These are phyloP conservation scores for Lagopus leucura DNA, from an alignment of 2,113 vertebrate species.

Conservation along the genomic window DNA sequence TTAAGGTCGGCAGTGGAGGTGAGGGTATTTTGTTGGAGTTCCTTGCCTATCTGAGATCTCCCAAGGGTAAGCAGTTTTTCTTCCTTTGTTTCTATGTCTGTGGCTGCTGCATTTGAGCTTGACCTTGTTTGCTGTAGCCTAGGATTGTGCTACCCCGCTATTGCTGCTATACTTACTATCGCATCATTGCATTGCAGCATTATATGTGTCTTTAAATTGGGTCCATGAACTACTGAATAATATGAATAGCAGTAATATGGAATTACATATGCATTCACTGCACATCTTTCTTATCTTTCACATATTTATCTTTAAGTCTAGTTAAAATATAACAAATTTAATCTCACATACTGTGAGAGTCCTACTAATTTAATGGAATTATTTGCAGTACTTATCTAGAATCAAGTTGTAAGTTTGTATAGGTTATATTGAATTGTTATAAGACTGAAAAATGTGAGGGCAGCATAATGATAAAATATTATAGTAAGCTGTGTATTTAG, in stretches of 20 bases:
- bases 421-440: not conserved
- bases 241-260: not conserved
- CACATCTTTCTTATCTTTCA: not conserved
- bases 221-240: not conserved
- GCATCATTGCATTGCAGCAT: not conserved
- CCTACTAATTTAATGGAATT: not conserved
- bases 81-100: too few species aligned
- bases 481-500: accelerated
- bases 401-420: not conserved
- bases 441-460: not conserved
- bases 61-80: too few species aligned
- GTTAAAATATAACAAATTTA: not conserved
- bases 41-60: too few species aligned
- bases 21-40: too few species aligned
- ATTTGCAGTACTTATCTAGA: not conserved
- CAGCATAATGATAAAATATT: not conserved
- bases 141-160: too few species aligned
- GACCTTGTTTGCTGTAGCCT: too few species aligned
- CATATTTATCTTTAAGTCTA: not conserved
- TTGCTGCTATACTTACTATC: too few species aligned
- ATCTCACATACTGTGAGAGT: not conserved
- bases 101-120: too few species aligned
- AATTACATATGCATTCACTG: not conserved
- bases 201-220: not conserved
- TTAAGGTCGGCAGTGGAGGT: too few species aligned